Conservation (phyloP, 2,113 vertebrate species). For the Falco punctatus region DNA sequence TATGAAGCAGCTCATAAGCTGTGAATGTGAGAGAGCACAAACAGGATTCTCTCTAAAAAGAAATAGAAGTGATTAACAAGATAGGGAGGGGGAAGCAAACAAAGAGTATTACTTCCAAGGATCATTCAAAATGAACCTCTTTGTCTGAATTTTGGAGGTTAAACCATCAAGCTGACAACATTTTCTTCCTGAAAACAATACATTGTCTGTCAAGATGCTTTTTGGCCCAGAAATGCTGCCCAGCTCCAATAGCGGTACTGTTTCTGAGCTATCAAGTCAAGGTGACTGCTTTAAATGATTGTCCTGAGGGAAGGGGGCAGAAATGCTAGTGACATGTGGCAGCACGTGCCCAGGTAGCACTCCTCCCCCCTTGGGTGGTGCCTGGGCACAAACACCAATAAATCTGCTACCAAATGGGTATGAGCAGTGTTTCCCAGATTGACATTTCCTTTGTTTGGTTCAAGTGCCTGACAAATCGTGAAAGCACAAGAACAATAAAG, state of each 20-base stretch:
- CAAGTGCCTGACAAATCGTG: background rate
- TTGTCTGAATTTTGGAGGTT: background rate
- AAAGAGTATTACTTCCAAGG: background rate
- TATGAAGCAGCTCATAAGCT: accelerated
- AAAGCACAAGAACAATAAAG: background rate
- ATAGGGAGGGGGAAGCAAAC: background rate
- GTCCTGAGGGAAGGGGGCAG: background rate
- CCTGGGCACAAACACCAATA: background rate
- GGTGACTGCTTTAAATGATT: background rate
- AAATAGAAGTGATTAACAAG: background rate
- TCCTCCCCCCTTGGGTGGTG: background rate
- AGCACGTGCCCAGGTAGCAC: background rate
- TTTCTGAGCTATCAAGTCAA: background rate
- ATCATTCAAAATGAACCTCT: background rate
- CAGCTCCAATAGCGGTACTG: background rate
- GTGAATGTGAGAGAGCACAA: background rate
- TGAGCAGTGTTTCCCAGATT: background rate
- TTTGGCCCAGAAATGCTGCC: background rate
- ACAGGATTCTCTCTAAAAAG: background rate
- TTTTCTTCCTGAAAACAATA: background rate
- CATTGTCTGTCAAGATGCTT: background rate
- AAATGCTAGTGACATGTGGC: background rate
- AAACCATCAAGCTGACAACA: background rate
- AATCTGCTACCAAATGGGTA: background rate
- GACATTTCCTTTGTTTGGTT: background rate